Percentiles rank a stretch among this genome's conserved stretches.
phyloP scores from a whole-genome alignment of 2,113 vertebrate species.

The Leucopsar rothschildi region DNA sequence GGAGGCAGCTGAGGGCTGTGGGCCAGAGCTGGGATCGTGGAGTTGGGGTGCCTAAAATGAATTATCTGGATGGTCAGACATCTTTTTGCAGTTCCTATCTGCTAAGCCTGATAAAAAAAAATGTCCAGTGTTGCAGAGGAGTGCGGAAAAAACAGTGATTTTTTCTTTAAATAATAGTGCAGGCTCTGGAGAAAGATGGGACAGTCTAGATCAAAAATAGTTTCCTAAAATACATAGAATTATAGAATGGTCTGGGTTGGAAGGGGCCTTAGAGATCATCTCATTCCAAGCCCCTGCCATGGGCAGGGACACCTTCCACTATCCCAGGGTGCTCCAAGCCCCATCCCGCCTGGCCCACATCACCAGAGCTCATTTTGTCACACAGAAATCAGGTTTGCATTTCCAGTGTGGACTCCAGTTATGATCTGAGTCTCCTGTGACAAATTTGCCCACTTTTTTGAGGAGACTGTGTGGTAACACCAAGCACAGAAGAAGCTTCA shows the following conservation, averaged over 20 bases:
- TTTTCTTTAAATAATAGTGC: background rate
- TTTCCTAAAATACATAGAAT: background rate
- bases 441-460: background rate
- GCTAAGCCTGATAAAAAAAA: background rate
- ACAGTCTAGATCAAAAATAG: background rate
- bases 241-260: background rate
- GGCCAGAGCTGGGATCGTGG: background rate
- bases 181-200: background rate
- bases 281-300: background rate
- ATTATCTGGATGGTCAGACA: background rate
- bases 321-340: background rate
- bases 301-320: background rate
- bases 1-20: background rate
- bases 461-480: background rate
- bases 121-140: background rate
- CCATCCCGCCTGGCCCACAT: background rate
- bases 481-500: background rate
- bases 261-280: background rate
- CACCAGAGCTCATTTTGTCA: background rate
- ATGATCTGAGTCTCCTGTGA: background rate
- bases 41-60: background rate
- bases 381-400: background rate
- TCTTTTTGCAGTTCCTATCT: background rate
- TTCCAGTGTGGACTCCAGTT: background rate
- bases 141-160: background rate